Evolutionary conservation across 2,888 invertebrate species (phyloP).

Genomic region (Temnothorax ravouxi): DNA sequence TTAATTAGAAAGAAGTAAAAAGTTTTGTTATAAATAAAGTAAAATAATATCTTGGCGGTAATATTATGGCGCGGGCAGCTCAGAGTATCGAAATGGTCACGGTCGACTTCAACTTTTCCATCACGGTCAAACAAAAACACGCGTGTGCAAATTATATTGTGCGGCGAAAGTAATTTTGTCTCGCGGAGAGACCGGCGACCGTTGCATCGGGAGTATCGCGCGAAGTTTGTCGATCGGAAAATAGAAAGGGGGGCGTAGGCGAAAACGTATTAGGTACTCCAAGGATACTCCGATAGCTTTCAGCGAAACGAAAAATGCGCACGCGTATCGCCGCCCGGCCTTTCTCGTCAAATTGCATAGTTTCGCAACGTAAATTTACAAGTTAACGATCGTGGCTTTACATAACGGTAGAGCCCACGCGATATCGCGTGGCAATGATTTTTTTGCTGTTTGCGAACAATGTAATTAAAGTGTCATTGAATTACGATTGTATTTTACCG

Average conservation of each 20-base stretch:
- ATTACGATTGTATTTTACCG: neutral
- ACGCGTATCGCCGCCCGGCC: constrained; percentile 10
- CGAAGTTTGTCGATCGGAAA: constrained; percentile 21
- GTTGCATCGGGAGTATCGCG: neutral
- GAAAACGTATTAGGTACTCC: constrained; percentile 9
- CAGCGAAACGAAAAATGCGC: constrained; percentile 24
- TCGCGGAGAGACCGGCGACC: neutral
- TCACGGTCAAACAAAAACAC: neutral
- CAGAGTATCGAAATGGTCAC: neutral
- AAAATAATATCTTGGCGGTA: no score
- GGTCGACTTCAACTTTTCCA: constrained; percentile 1
- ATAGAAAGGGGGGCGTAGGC: constrained; percentile 10
- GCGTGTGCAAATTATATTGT: neutral
- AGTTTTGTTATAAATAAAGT: neutral
- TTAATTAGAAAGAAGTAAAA: neutral
- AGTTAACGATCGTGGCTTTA: constrained; percentile 25
- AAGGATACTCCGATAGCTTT: constrained; percentile 23
- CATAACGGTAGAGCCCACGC: constrained; percentile 23
- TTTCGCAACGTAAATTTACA: constrained; percentile 36
- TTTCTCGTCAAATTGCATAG: constrained; percentile 23
- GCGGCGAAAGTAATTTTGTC: constrained; percentile 17
- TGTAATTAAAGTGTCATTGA: constrained; percentile 23
- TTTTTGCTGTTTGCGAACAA: neutral
- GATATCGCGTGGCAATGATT: constrained; percentile 6
- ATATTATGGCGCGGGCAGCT: neutral